These are phyloP conservation scores for Anastrepha ludens DNA, from an alignment of 1,140 invertebrate genomes.

Conservation along the genomic window DNA sequence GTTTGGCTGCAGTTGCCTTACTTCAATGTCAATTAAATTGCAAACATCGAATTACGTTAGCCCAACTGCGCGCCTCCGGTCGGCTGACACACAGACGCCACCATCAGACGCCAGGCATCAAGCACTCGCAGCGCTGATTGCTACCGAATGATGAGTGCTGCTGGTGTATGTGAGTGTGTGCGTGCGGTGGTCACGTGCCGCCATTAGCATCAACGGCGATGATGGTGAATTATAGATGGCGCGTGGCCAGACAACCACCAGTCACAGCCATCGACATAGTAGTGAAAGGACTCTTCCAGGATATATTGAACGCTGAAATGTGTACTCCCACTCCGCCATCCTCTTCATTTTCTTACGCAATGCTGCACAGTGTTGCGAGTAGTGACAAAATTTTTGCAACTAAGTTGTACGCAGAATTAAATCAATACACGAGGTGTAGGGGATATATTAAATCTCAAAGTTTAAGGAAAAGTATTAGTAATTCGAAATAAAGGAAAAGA, in stretches of 20 bases:
- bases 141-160: background rate
- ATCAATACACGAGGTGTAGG: too few relatives aligned
- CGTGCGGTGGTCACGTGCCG: conserved; percentile 64
- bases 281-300: background rate
- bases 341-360: too few relatives aligned
- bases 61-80: background rate
- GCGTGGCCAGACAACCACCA: conserved; percentile 42
- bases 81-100: background rate
- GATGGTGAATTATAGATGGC: conserved; percentile 45
- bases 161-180: conserved; percentile 58
- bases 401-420: too few relatives aligned
- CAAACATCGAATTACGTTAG: conserved; percentile 42
- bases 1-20: background rate
- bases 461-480: too few relatives aligned
- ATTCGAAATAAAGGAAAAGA: too few relatives aligned
- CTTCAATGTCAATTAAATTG: conserved; percentile 22
- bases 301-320: too few relatives aligned
- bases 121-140: background rate
- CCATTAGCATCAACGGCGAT: conserved; percentile 51
- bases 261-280: background rate
- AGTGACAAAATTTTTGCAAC: too few relatives aligned
- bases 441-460: too few relatives aligned
- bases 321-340: too few relatives aligned
- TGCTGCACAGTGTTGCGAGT: too few relatives aligned
- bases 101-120: background rate